Base-by-base conservation (phyloP, 2,113 vertebrate species). In the Amazona vittata region DNA sequence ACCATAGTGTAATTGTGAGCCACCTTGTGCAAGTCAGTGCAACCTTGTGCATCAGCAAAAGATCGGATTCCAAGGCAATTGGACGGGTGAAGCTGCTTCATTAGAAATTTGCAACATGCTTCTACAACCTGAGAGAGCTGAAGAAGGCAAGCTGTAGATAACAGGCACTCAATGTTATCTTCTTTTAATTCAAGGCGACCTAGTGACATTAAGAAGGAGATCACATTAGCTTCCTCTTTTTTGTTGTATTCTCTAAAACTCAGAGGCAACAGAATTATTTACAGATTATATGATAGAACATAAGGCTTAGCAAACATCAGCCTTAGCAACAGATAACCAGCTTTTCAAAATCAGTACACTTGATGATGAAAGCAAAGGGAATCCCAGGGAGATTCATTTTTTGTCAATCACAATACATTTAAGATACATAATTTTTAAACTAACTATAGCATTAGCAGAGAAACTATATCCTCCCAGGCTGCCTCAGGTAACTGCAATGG, bases 1-100 rank as follows among this genome's bases (percentile, higher is more conserved):
- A 99, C 99, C 99, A 99, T 99, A 60, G 99, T 99, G 96, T 99
- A 99, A 98, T 98, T 98, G 97, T 99, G 99, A 92, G 99, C 99
- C 90, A 99, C 99, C 95, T 98, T 99, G 96, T 99, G 99, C 95
- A 99, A 98, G 96, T 99, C 99, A 47, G 98, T 98, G 97, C 99
- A 99, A 92, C 99, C 99, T 96, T 99, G 99, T 0, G 99, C 99
- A 77, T 99, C 99, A 35, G 99, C 99, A 21, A 99, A 99, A 70
- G 99, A 99, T 75, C 99, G 98, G 75, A 99, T 99, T 92, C 99
- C 99, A 90, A 99, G 98, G 97, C 99, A 99, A 97, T 99, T 99
- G 92, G 99, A 99, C 0, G 99, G 99, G 87, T 99, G 99, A 96
- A 99, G 99, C 97, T 99, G 99, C 96, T 99, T 99, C 98, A 99